Evolutionary conservation across 2,113 vertebrate genomes (phyloP).

Genomic region (Bolborhynchus lineola): DNA sequence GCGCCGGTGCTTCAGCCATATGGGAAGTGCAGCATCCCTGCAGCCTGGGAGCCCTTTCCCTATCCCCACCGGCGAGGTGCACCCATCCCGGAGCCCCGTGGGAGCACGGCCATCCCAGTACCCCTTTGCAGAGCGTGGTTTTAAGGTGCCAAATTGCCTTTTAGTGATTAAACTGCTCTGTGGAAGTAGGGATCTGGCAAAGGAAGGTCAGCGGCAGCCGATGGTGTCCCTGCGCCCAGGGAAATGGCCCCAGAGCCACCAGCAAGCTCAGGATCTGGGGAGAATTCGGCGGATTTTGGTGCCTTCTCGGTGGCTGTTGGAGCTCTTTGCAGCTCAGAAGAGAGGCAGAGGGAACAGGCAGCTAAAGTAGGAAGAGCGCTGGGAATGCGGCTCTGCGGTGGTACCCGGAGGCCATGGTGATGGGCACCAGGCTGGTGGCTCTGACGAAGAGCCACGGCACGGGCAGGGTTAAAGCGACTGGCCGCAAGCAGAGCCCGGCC

Average conservation of each 20-base stretch:
- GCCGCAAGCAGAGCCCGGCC: background rate
- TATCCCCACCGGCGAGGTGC: fast-evolving
- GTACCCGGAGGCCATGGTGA: background rate
- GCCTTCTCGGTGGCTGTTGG: background rate
- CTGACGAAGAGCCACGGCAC: background rate
- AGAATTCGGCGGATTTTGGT: background rate
- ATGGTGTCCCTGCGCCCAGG: fast-evolving
- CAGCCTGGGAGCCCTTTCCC: background rate
- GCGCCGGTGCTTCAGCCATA: fast-evolving
- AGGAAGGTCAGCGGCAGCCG: fast-evolving
- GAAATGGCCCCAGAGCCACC: background rate
- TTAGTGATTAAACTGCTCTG: background rate
- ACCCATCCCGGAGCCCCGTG: fast-evolving
- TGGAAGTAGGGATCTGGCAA: background rate
- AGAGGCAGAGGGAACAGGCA: background rate
- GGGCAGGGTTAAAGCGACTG: background rate
- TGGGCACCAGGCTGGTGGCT: background rate
- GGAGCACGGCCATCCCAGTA: background rate
- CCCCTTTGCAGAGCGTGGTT: fast-evolving
- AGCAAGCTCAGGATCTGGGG: background rate
- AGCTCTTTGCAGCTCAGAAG: background rate
- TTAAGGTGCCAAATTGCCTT: background rate
- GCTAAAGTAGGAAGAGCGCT: background rate
- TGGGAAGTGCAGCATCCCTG: fast-evolving
- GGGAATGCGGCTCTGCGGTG: fast-evolving